These are phyloP conservation scores for Platyrinchus mystaceus DNA, from an alignment of 2,797 vertebrate genomes.

Conservation along the genomic window DNA sequence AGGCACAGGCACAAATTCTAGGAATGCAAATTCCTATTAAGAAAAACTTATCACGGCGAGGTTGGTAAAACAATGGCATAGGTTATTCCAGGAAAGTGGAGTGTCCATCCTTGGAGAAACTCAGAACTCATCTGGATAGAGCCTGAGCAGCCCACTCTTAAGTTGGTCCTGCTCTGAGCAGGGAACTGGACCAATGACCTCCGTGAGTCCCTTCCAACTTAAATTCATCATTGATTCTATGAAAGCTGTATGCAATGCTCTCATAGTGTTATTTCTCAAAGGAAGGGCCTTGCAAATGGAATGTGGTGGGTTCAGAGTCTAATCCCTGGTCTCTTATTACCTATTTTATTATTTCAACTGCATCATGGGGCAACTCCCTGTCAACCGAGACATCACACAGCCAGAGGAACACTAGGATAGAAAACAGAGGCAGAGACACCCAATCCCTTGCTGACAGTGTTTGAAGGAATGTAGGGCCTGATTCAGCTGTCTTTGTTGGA, in stretches of 20 bases:
- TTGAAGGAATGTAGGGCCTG: slow-evolving; percentile 65
- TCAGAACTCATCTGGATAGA: not conserved
- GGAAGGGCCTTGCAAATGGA: slow-evolving; percentile 29
- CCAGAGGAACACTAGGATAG: slow-evolving; percentile 53
- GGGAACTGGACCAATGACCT: not conserved
- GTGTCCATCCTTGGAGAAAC: not conserved
- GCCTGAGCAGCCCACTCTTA: not conserved
- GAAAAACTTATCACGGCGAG: not conserved
- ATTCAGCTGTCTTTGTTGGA: slow-evolving; percentile 60
- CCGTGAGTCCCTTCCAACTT: not conserved
- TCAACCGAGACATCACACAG: slow-evolving; percentile 46
- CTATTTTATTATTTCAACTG: slow-evolving; percentile 66
- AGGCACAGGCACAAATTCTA: not conserved
- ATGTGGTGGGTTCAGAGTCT: slow-evolving; percentile 31
- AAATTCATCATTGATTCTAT: not conserved
- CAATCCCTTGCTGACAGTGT: slow-evolving; percentile 68
- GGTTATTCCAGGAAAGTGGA: not conserved
- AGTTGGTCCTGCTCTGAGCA: not conserved
- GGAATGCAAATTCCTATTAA: not conserved
- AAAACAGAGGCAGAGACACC: slow-evolving; percentile 66
- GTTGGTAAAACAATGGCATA: not conserved
- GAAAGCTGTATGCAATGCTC: not conserved
- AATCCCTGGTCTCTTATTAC: slow-evolving; percentile 58
- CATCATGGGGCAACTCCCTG: slow-evolving; percentile 64
- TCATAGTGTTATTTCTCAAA: slow-evolving; percentile 34